These are phyloP conservation scores for Julus scanicus DNA, from an alignment of 2,888 invertebrate genomes.

Conservation along the genomic window DNA sequence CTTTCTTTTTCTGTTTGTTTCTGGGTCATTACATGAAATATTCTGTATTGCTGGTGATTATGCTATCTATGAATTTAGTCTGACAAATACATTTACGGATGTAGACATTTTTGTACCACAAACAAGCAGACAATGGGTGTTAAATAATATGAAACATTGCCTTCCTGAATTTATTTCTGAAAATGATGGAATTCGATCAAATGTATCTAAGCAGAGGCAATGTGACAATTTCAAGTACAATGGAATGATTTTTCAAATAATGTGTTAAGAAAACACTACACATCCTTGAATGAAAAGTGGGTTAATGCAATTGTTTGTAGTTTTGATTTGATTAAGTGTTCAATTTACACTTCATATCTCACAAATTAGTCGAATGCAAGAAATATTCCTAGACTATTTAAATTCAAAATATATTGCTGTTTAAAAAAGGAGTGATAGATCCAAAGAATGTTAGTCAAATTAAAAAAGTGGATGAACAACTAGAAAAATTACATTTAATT, in stretches of 20 bases:
- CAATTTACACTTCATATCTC: background rate
- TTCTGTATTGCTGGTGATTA: background rate
- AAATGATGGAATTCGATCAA: too few relatives aligned
- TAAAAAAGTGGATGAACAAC: too few relatives aligned
- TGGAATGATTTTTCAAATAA: background rate
- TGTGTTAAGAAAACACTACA: too few relatives aligned
- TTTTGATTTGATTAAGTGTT: background rate
- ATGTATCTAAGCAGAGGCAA: background rate
- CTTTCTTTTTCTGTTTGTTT: too few relatives aligned
- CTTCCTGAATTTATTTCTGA: slow-evolving; percentile 12
- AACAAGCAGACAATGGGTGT: background rate
- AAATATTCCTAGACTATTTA: background rate
- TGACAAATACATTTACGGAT: background rate
- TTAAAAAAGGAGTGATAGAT: too few relatives aligned
- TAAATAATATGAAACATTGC: background rate
- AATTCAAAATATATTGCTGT: too few relatives aligned
- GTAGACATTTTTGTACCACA: background rate
- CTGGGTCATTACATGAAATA: too few relatives aligned
- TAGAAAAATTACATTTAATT: too few relatives aligned
- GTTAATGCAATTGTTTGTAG: background rate
- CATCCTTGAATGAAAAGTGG: background rate
- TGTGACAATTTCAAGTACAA: background rate
- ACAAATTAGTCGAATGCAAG: background rate
- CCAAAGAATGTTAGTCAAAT: too few relatives aligned
- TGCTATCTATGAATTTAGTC: background rate